Evolutionary conservation across 2,888 invertebrate species (phyloP).

Genomic region (Erebia epiphron): DNA sequence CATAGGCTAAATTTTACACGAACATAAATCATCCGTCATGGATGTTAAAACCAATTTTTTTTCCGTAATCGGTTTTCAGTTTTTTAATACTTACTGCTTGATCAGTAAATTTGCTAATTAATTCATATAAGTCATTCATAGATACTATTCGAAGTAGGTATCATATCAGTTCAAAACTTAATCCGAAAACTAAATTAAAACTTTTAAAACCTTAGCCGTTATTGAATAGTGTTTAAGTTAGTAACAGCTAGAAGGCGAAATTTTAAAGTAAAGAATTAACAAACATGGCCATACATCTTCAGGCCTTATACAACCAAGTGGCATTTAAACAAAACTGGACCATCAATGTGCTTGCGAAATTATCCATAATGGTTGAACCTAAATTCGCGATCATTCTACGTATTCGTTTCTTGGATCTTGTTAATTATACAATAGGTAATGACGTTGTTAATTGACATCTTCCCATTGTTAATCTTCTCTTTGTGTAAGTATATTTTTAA

Average conservation of each 20-base stretch:
- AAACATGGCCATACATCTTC: slow-evolving; percentile 1
- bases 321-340: slow-evolving; percentile 34
- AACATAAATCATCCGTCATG: no score
- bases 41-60: no score
- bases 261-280: neutral
- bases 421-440: neutral
- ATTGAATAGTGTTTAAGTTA: neutral
- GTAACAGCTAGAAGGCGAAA: neutral
- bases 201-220: neutral
- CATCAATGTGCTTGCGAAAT: slow-evolving; percentile 35
- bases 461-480: slow-evolving; percentile 1
- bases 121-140: no score
- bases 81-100: no score
- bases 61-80: no score
- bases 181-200: no score
- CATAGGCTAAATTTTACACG: no score
- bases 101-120: no score
- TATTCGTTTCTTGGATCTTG: slow-evolving; percentile 9
- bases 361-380: slow-evolving; percentile 28
- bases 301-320: slow-evolving; percentile 27
- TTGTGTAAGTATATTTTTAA: neutral
- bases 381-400: slow-evolving; percentile 29
- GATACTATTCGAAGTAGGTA: no score
- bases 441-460: slow-evolving; percentile 9
- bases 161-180: no score